phyloP scores from a whole-genome alignment of 2,113 vertebrate genomes.

The Labeo catla region DNA sequence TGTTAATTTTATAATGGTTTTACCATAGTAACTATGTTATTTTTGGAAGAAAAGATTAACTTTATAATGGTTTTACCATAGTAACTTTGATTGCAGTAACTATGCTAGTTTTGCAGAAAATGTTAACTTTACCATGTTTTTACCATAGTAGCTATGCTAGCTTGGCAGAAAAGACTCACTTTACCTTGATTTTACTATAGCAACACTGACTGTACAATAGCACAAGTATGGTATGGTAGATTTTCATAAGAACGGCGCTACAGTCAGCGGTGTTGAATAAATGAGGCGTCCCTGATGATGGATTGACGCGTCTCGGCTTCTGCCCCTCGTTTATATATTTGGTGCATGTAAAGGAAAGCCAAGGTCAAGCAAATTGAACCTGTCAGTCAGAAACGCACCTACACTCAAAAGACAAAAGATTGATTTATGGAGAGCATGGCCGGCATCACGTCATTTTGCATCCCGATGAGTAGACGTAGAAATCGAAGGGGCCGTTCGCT shows the following conservation, averaged over 20 bases:
- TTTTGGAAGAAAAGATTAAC: too few relatives aligned
- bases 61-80: too few relatives aligned
- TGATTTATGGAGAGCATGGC: conserved; percentile 35
- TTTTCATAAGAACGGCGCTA: background rate
- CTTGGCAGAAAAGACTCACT: background rate
- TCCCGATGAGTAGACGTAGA: background rate
- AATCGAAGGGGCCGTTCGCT: background rate
- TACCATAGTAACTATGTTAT: background rate
- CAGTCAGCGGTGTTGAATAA: background rate
- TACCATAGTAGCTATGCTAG: background rate
- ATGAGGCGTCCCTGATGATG: conserved; percentile 29
- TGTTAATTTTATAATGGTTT: background rate
- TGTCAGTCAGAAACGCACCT: conserved; percentile 26
- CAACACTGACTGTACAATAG: background rate
- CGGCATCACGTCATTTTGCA: background rate
- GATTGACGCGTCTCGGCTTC: conserved; percentile 17
- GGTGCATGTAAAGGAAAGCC: conserved; percentile 37
- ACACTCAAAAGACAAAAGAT: conserved; percentile 16
- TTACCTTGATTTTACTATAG: background rate
- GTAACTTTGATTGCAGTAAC: background rate
- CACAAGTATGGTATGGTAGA: background rate
- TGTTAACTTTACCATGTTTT: background rate
- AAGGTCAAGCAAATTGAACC: conserved; percentile 47
- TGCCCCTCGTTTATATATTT: conserved; percentile 25
- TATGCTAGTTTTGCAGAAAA: background rate